Conservation (phyloP, 2,797 vertebrate genomes). For the Alosa sapidissima region DNA sequence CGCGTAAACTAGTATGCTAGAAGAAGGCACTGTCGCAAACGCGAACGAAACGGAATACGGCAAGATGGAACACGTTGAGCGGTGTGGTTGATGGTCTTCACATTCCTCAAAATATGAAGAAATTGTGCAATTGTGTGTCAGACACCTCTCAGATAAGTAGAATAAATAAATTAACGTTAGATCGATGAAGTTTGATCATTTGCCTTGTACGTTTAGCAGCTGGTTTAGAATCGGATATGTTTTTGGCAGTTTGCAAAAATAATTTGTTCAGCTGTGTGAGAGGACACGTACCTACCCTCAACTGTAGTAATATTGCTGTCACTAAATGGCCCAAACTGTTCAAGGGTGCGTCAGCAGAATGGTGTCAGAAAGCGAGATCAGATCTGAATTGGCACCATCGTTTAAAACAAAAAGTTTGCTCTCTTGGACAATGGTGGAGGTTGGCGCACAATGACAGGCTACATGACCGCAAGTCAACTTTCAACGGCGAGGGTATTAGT, state of each 20-base stretch:
- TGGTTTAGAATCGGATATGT: conserved; percentile 45
- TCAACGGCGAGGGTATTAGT: background rate
- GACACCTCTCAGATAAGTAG: conserved; percentile 3
- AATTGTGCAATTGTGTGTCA: conserved; percentile 10
- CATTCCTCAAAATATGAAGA: background rate
- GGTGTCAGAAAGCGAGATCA: conserved; percentile 44
- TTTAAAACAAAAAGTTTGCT: conserved; percentile 38
- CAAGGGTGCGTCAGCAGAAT: conserved; percentile 44
- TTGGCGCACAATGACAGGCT: conserved; percentile 22
- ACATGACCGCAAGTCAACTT: conserved; percentile 29
- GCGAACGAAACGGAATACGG: conserved; percentile 61
- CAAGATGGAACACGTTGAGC: conserved; percentile 66
- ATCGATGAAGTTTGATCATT: background rate
- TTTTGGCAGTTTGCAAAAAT: conserved; percentile 55
- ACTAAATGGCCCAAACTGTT: conserved; percentile 35
- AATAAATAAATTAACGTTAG: background rate
- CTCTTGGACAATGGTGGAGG: conserved; percentile 19
- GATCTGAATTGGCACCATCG: conserved; percentile 36
- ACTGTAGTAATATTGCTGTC: conserved; percentile 35
- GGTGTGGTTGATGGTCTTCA: background rate
- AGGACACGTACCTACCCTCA: conserved; percentile 40
- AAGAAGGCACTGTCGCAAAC: conserved; percentile 50
- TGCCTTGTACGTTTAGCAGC: background rate
- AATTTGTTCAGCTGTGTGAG: conserved; percentile 47
- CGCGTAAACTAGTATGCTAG: background rate